These are phyloP conservation scores for Nephrocerus scutellatus DNA, from an alignment of 2,888 invertebrate genomes.

Conservation along the genomic window DNA sequence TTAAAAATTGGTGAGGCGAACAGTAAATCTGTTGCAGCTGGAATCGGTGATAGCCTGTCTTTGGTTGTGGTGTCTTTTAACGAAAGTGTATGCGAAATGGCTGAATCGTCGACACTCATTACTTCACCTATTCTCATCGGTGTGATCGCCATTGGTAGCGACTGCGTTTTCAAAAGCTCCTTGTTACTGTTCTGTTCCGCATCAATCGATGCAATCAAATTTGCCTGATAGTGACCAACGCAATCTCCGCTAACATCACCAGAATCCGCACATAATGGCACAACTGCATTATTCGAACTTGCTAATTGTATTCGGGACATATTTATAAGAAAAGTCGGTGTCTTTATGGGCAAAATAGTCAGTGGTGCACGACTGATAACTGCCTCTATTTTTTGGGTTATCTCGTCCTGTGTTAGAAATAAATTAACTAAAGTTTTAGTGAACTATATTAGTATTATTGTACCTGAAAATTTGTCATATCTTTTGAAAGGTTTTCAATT, in stretches of 20 bases:
- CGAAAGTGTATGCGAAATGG: slow-evolving; percentile 26
- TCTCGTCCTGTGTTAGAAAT: slow-evolving; percentile 59
- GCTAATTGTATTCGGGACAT: slow-evolving; percentile 32
- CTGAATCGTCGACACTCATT: slow-evolving; percentile 12
- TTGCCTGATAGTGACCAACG: slow-evolving; percentile 39
- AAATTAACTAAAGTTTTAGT: slow-evolving; percentile 8
- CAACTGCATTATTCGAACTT: slow-evolving; percentile 15
- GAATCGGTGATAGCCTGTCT: slow-evolving; percentile 34
- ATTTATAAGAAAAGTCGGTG: slow-evolving; percentile 52
- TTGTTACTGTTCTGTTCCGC: no score
- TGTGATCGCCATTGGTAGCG: slow-evolving; percentile 12
- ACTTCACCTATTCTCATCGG: slow-evolving; percentile 8
- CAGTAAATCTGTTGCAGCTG: slow-evolving; percentile 48
- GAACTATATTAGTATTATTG: slow-evolving; percentile 6
- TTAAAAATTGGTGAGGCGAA: slow-evolving; percentile 54
- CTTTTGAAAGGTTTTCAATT: slow-evolving; percentile 59
- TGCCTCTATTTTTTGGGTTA: slow-evolving; percentile 63
- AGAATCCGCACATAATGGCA: slow-evolving; percentile 12
- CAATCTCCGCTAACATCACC: no score
- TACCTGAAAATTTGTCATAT: slow-evolving; percentile 68
- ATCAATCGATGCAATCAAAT: slow-evolving; percentile 33
- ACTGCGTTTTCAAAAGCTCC: slow-evolving; percentile 13
- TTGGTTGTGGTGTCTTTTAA: slow-evolving; percentile 30
- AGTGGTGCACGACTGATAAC: slow-evolving; percentile 70
- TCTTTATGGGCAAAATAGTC: slow-evolving; percentile 58